phyloP scores from a whole-genome alignment of 2,113 vertebrate genomes.

The Piaya cayana region DNA sequence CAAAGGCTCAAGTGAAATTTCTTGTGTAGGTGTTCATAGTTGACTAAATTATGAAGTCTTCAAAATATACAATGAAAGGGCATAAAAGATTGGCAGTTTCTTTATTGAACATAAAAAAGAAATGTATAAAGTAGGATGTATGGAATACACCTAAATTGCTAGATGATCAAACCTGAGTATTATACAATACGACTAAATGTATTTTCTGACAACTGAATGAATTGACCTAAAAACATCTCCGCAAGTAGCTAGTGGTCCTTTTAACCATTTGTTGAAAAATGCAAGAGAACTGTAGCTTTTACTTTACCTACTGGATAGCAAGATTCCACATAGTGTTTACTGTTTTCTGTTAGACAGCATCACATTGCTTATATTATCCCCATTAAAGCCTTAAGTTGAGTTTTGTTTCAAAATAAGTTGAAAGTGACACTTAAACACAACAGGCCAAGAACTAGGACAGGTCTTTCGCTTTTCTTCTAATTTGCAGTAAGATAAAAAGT shows the following conservation, averaged over 20 bases:
- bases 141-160: slow-evolving; percentile 70
- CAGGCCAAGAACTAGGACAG: slow-evolving; percentile 55
- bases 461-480: not conserved
- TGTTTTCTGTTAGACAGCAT: slow-evolving; percentile 70
- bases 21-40: slow-evolving; percentile 43
- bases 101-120: slow-evolving; percentile 72
- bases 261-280: slow-evolving; percentile 75
- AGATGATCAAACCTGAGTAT: slow-evolving; percentile 79
- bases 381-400: slow-evolving; percentile 63
- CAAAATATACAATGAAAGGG: slow-evolving; percentile 68
- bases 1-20: slow-evolving; percentile 72
- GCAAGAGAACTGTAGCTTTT: slow-evolving; percentile 47
- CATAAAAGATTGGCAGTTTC: slow-evolving; percentile 77
- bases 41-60: slow-evolving; percentile 63
- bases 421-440: slow-evolving; percentile 51
- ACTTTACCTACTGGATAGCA: slow-evolving; percentile 57
- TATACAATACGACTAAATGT: slow-evolving; percentile 63
- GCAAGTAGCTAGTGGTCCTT: slow-evolving; percentile 74
- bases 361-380: slow-evolving; percentile 69
- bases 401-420: slow-evolving; percentile 58
- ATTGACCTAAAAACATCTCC: slow-evolving; percentile 77
- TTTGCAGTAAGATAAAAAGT: not conserved
- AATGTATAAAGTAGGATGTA: slow-evolving; percentile 72
- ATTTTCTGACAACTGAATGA: slow-evolving; percentile 69
- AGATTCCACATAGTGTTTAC: slow-evolving; percentile 70